phyloP scores from a whole-genome alignment of 2,888 invertebrate species.

The Yponomeuta plumbellus region DNA sequence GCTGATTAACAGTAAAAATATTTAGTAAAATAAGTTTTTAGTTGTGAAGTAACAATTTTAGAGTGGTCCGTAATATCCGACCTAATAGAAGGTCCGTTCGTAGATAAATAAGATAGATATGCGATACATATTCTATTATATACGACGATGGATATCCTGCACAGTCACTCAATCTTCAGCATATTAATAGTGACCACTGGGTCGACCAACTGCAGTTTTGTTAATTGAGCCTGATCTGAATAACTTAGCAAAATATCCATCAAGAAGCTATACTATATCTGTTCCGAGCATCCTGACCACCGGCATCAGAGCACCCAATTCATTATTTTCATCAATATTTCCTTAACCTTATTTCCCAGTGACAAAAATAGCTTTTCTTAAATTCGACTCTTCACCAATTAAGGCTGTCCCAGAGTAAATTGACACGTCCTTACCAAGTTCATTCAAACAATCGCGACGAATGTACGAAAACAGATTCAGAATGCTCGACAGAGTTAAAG shows the following conservation, averaged over 20 bases:
- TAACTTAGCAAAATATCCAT: neutral
- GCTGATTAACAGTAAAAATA: conserved; percentile 9
- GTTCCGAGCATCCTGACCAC: conserved; percentile 44
- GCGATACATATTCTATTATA: conserved; percentile 7
- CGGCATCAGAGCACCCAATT: conserved; percentile 57
- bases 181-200: neutral
- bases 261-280: neutral
- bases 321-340: conserved; percentile 24
- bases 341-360: conserved; percentile 42
- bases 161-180: neutral
- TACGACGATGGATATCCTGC: neutral
- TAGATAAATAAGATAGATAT: conserved; percentile 14
- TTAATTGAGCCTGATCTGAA: neutral
- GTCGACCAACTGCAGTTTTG: too few species aligned
- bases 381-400: conserved; percentile 42
- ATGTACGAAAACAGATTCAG: too few species aligned
- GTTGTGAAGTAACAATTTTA: conserved; percentile 2
- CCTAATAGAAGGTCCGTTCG: too few species aligned
- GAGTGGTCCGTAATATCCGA: conserved; percentile 11
- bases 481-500: too few species aligned
- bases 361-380: conserved; percentile 73
- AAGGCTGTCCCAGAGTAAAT: neutral
- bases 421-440: neutral
- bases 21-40: conserved; percentile 13
- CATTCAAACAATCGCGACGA: too few species aligned